These are phyloP conservation scores for Thamnophis elegans DNA, from an alignment of 2,797 vertebrate species.

Conservation along the genomic window DNA sequence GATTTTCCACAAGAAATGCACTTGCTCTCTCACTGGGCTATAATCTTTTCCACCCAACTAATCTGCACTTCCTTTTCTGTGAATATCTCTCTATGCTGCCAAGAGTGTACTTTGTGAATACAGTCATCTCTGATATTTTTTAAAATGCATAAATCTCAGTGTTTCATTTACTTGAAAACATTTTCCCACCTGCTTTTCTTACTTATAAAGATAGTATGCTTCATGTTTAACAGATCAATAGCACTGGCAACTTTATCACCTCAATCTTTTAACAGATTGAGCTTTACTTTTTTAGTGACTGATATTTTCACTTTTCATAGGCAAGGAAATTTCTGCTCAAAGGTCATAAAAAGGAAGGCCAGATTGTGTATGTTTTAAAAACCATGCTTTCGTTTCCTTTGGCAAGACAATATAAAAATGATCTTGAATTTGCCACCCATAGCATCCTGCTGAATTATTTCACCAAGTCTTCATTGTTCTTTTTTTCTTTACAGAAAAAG, in stretches of 20 bases:
- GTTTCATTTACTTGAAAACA: background rate
- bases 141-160: background rate
- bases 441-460: conserved; percentile 45
- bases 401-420: conserved; percentile 34
- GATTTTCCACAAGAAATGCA: background rate
- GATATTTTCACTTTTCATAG: conserved; percentile 52
- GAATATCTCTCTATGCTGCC: background rate
- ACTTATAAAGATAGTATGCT: conserved; percentile 21
- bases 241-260: conserved; percentile 45
- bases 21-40: background rate
- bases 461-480: conserved; percentile 57
- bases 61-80: background rate
- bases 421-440: conserved; percentile 23
- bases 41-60: background rate
- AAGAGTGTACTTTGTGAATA: background rate
- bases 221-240: conserved; percentile 35
- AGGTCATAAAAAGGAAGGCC: conserved; percentile 40
- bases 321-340: conserved; percentile 57
- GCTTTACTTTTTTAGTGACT: conserved; percentile 44
- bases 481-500: conserved; percentile 29
- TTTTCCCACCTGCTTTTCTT: background rate
- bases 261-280: conserved; percentile 52
- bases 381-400: conserved; percentile 58
- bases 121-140: background rate
- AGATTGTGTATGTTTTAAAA: conserved; percentile 59